Conservation (phyloP, 2,113 vertebrate genomes). For the Pomatostomus ruficeps region DNA sequence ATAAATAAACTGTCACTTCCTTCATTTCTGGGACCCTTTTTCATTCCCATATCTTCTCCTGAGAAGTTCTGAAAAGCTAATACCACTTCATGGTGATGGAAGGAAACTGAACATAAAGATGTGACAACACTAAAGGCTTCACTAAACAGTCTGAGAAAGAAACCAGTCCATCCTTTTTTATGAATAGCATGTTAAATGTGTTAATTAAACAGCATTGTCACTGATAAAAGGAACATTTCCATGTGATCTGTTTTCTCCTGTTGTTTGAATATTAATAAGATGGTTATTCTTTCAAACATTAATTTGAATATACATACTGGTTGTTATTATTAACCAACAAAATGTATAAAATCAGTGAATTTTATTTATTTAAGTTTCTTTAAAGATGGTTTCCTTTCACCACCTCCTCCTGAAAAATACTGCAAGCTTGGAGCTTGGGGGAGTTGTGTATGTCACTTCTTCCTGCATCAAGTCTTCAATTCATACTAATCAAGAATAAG, state of each 20-base stretch:
- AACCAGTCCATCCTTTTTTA: not conserved
- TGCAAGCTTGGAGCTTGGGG: not conserved
- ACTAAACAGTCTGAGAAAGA: not conserved
- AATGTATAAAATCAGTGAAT: not conserved
- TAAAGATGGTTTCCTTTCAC: not conserved
- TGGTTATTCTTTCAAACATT: not conserved
- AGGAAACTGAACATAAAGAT: not conserved
- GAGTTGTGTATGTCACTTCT: constrained; percentile 22
- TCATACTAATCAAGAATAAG: constrained; percentile 52
- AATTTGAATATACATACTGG: not conserved
- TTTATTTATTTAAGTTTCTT: not conserved
- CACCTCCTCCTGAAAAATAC: not conserved
- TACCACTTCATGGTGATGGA: not conserved
- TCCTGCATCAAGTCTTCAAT: constrained; percentile 50
- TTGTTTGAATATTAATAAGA: not conserved
- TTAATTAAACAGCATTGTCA: not conserved
- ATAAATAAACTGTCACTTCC: not conserved
- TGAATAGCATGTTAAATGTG: not conserved
- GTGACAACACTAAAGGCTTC: not conserved
- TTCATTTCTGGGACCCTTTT: not conserved
- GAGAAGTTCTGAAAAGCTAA: not conserved
- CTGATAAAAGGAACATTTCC: not conserved
- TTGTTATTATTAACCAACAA: not conserved
- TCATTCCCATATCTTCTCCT: not conserved
- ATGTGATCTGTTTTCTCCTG: not conserved